Base-by-base conservation (phyloP, 1,140 invertebrate species). In the Nixonia krombeini region DNA sequence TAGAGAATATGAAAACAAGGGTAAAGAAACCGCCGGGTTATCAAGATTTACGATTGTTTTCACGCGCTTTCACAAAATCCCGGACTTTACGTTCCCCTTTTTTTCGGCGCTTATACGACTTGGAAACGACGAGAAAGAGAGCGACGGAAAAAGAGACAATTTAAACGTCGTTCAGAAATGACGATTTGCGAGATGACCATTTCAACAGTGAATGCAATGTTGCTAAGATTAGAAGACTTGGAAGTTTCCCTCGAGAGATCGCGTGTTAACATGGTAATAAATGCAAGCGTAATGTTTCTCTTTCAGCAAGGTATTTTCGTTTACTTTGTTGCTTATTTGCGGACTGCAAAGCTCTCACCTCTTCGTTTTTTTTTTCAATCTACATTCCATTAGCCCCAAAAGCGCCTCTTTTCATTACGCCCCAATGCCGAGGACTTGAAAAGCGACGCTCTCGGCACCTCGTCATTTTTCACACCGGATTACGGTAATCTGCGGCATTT, bases 401-500 rank as follows among this genome's bases (percentile, higher is more conserved):
- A 69, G 65, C 49, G 55, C 49, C 51, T 28, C 42, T 49, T 62
- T 63, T 69, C 65, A 62, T 62, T 52, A 45, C 29, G 53, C 55
- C 53, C 26, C 26, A 6, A 53, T 26, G 40, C 33, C 46, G 16
- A 61, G 61, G 64, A 57, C 52, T 68, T 68, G 50, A 35, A n/a
- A 28, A 21, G 40, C 40, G 25, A 37, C 31, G 64, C 40, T 45
- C 41, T 40, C 31, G 29, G 37, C 41, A 41, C 57, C 53, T 62
- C 57, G 38, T 69, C 65, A 63, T 69, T 63, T 69, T 69, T 68
- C 53, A 57, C 42, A 38, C 26, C 26, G 57, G 57, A 68, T 68
- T 62, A 68, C 45, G 41, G 47, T 68, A 68, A 68, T 68, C 65
- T 57, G 53, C 38, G 49, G 53, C 57, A 68, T 68, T 68, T 62